Base-by-base conservation (phyloP, 1,140 invertebrate species). In the Drosophila santomea region DNA sequence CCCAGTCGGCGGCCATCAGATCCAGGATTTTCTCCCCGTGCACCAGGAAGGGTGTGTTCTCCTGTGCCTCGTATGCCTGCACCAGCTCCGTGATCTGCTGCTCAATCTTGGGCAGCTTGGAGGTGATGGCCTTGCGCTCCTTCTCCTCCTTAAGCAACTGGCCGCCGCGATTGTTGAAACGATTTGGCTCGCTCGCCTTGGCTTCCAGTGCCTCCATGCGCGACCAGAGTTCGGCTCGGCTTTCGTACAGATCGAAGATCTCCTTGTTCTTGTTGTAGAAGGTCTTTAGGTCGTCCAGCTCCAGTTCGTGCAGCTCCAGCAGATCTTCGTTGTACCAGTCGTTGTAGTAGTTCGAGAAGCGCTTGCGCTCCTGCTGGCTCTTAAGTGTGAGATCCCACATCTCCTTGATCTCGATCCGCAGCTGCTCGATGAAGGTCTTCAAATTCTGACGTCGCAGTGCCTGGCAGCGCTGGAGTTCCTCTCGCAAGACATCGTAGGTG, bases 151-250 rank as follows among this genome's bases (percentile, higher is more conserved):
- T 94, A 0, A 98, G 92, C 8, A 98, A 93, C 74, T 96, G 95
- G 0, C 97, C 97, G 6, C 97, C 97, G 45, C 97, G 94, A 93
- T 98, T 97, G 63, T 97, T 95, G 84, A 96, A 97, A 3, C 97
- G 94, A 71, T 96, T 95, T 0, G 96, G 96, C 88, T 97, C 96
- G 23, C 94, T 94, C 1, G 95, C 95, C 75, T 95, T 95, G 55
- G 94, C 93, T 67, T 96, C 95, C 8, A 97, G 85, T 23, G 96
- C 95, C 25, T 94, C 93, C 94, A 96, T 95, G 80, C 96, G 94
- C 7, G 93, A 90, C 94, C 95, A 96, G 0, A 96, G 86, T 25
- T 94, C 92, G 44, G 95, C 93, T 17, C 95, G 94, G 45, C 95
- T 94, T 4, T 94, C 85, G 10, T 96, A 92, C n/a, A 96, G 76